phyloP scores from a whole-genome alignment of 1,140 invertebrate species.

The Panulirus ornatus region DNA sequence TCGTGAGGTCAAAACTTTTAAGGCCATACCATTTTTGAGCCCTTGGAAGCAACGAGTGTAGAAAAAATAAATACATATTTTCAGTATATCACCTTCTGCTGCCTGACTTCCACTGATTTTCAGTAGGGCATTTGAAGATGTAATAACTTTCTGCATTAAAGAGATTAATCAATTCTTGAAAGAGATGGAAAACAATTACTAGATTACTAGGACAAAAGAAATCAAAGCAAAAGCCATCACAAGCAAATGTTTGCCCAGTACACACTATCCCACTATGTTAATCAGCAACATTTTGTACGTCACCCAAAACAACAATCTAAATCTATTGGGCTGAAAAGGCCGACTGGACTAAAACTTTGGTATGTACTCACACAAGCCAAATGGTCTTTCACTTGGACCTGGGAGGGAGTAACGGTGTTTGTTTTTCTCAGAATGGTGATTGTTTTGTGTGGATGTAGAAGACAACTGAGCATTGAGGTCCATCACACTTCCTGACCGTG shows the following conservation, averaged over 20 bases:
- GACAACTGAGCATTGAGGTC: slow-evolving; percentile 84
- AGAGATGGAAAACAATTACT: slow-evolving; percentile 33
- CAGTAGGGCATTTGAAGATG: slow-evolving; percentile 21
- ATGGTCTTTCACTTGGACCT: slow-evolving; percentile 69
- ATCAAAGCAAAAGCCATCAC: slow-evolving; percentile 54
- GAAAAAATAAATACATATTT: slow-evolving; percentile 58
- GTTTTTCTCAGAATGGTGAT: slow-evolving; percentile 52
- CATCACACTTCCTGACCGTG: slow-evolving; percentile 88
- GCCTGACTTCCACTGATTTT: slow-evolving; percentile 44
- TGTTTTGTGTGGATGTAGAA: slow-evolving; percentile 38
- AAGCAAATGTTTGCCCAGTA: slow-evolving; percentile 38
- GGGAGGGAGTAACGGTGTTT: slow-evolving; percentile 74
- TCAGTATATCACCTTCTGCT: slow-evolving; percentile 48
- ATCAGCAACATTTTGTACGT: slow-evolving; percentile 38
- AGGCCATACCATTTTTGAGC: slow-evolving; percentile 69
- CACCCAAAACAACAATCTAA: slow-evolving; percentile 19
- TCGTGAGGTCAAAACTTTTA: slow-evolving; percentile 58
- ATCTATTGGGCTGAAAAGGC: slow-evolving; percentile 8
- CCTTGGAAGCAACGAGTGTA: slow-evolving; percentile 66
- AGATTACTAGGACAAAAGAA: slow-evolving; percentile 37
- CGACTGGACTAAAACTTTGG: not conserved
- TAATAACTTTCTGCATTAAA: slow-evolving; percentile 46
- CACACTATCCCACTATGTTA: slow-evolving; percentile 51
- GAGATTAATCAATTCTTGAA: slow-evolving; percentile 25
- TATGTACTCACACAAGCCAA: slow-evolving; percentile 62